Evolutionary conservation across 1,140 invertebrate species (phyloP).

Genomic region (Aphaenogaster rudis): DNA sequence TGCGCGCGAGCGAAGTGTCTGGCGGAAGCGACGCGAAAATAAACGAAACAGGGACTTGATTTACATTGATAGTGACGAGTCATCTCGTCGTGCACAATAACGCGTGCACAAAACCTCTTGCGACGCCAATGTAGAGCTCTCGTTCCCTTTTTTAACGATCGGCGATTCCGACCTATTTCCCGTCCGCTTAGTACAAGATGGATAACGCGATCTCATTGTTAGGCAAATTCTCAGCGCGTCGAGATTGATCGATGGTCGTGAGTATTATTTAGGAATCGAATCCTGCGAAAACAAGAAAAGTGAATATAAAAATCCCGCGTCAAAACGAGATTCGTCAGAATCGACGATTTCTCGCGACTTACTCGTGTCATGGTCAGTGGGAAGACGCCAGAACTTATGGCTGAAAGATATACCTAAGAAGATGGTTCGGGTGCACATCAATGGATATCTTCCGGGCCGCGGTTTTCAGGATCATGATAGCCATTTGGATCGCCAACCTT

Average conservation of each 20-base stretch:
- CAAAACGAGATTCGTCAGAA: neutral
- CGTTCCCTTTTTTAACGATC: slow-evolving; percentile 29
- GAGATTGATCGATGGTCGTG: neutral
- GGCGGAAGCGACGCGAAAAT: slow-evolving; percentile 47
- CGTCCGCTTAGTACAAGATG: neutral
- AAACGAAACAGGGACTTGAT: slow-evolving; percentile 65
- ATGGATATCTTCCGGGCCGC: too few species aligned
- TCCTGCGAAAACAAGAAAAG: neutral
- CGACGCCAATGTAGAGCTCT: neutral
- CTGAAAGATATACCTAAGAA: too few species aligned
- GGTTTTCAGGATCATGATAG: too few species aligned
- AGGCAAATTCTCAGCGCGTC: slow-evolving; percentile 18
- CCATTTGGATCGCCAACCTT: too few species aligned
- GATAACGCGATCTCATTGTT: slow-evolving; percentile 38
- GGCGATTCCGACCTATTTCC: neutral
- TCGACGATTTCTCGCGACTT: neutral
- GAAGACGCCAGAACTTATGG: too few species aligned
- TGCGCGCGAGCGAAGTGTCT: slow-evolving; percentile 45
- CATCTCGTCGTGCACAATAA: slow-evolving; percentile 26
- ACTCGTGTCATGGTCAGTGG: neutral
- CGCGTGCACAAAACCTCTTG: slow-evolving; percentile 26
- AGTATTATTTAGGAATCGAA: neutral
- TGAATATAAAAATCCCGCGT: neutral
- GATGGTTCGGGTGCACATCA: too few species aligned
- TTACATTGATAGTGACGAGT: slow-evolving; percentile 73